Conservation (phyloP, 2,113 vertebrate species). For the Calyptommatus sinebrachiatus region DNA sequence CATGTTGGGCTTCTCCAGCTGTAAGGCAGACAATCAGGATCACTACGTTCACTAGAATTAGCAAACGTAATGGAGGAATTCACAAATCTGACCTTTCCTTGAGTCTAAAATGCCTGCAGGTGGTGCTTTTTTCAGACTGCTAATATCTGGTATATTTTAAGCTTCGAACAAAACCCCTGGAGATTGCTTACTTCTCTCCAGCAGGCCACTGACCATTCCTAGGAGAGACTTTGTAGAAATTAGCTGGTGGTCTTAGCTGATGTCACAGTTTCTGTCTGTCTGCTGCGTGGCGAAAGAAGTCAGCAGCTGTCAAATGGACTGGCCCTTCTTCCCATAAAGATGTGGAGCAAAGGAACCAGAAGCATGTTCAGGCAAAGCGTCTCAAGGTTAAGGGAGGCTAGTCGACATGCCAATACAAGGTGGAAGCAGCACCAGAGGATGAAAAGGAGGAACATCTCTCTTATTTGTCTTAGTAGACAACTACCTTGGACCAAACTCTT, state of each 20-base stretch:
- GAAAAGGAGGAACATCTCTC: no score
- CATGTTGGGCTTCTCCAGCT: background rate
- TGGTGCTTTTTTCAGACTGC: background rate
- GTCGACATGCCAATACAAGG: no score
- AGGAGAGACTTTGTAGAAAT: background rate
- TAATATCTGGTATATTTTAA: background rate
- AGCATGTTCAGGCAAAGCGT: background rate
- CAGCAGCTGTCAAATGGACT: background rate
- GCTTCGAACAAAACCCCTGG: background rate
- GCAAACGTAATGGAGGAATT: background rate
- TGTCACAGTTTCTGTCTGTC: background rate
- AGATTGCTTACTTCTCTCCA: background rate
- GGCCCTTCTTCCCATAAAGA: background rate
- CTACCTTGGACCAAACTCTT: no score
- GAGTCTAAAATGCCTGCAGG: background rate
- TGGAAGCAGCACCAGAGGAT: no score
- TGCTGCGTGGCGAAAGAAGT: background rate
- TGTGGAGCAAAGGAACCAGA: background rate
- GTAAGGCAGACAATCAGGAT: background rate
- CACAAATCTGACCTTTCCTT: background rate
- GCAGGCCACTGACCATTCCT: background rate
- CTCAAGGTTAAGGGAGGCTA: no score
- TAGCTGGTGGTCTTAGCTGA: no score
- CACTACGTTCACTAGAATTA: no score
- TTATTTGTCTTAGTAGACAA: no score